These are phyloP conservation scores for Xanthia icteritia DNA, from an alignment of 2,888 invertebrate genomes.

Conservation along the genomic window DNA sequence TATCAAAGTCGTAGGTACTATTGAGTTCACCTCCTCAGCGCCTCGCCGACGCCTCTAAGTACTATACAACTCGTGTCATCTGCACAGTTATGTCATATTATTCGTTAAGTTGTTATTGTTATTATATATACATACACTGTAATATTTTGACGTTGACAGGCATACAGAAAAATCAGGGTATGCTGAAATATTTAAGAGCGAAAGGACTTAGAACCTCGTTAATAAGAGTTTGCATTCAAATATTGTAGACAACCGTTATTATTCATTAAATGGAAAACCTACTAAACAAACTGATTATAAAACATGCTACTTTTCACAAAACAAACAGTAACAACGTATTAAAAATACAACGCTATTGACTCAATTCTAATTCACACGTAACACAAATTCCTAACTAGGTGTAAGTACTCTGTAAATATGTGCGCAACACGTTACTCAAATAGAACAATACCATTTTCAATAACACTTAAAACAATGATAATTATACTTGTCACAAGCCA, in stretches of 20 bases:
- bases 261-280: conserved; percentile 2
- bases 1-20: no score
- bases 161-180: no score
- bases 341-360: conserved; percentile 29
- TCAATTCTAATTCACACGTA: conserved; percentile 18
- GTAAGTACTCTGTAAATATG: conserved; percentile 28
- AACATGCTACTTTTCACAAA: conserved; percentile 1
- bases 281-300: not conserved
- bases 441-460: conserved; percentile 35
- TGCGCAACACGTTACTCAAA: conserved; percentile 28
- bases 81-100: no score
- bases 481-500: conserved; percentile 41
- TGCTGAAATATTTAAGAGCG: not conserved
- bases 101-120: no score
- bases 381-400: conserved; percentile 26
- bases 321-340: conserved; percentile 11
- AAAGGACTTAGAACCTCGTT: not conserved
- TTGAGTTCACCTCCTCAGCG: no score
- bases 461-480: conserved; percentile 52
- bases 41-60: no score
- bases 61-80: no score
- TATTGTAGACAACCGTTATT: not conserved
- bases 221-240: not conserved
- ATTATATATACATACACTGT: no score
- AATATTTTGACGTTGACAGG: no score